Conservation (phyloP, 64 coral and sea anemone genomes). For the Astreopora myriophthalma region DNA sequence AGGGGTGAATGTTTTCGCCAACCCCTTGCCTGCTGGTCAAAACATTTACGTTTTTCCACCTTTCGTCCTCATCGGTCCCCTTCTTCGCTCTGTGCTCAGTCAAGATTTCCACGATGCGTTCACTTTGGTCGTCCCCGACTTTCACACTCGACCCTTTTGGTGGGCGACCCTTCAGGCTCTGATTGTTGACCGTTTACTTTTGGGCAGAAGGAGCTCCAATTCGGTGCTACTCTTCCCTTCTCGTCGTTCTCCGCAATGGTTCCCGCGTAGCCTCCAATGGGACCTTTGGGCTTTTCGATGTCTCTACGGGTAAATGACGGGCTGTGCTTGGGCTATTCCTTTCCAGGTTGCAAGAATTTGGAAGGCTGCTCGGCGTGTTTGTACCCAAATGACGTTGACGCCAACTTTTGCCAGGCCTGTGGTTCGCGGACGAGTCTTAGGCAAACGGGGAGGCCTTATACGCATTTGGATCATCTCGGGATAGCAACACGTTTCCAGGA, state of each 20-base stretch:
- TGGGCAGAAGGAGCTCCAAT: neutral
- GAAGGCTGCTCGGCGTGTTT: conserved; percentile 19
- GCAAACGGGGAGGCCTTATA: neutral
- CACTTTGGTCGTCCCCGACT: conserved; percentile 28
- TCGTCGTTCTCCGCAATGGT: neutral
- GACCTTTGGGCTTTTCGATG: conserved; percentile 37
- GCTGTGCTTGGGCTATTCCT: neutral
- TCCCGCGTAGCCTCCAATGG: conserved; percentile 1
- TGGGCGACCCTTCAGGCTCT: conserved; percentile 36
- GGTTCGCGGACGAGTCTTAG: neutral
- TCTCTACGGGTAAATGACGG: too few species aligned
- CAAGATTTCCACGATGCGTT: conserved; percentile 1
- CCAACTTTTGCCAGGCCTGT: conserved; percentile 52
- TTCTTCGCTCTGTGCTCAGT: neutral
- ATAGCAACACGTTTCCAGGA: conserved; percentile 9
- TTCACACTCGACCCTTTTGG: conserved; percentile 11
- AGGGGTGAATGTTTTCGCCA: conserved; percentile 29
- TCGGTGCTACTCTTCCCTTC: neutral
- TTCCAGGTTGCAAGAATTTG: conserved; percentile 16
- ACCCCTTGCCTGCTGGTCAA: neutral
- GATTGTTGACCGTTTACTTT: conserved; percentile 3
- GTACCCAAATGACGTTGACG: conserved; percentile 30
- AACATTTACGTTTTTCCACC: conserved; percentile 63
- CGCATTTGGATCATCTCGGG: neutral
- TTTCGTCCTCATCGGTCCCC: conserved; percentile 19